phyloP scores from a whole-genome alignment of 2,888 invertebrate genomes.

The Stegana nigrithorax region DNA sequence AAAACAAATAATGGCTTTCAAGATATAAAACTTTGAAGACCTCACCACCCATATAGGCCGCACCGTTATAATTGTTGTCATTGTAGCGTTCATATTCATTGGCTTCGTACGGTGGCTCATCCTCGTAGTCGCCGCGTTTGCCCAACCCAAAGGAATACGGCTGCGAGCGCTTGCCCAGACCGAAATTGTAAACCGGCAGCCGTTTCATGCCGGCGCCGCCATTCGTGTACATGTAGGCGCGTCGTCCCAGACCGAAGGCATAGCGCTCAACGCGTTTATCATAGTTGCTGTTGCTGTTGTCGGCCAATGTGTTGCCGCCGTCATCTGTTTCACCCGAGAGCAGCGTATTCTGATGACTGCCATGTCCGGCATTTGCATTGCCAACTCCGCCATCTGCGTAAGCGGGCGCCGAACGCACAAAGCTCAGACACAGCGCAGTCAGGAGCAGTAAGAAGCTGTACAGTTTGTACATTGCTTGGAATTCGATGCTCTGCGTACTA shows the following conservation, averaged over 20 bases:
- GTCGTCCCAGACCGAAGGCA: slow-evolving; percentile 79
- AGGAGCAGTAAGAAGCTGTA: slow-evolving; percentile 36
- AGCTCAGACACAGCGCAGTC: slow-evolving; percentile 53
- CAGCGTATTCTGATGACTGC: slow-evolving; percentile 33
- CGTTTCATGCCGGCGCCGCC: slow-evolving; percentile 66
- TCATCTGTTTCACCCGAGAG: slow-evolving; percentile 35
- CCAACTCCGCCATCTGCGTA: slow-evolving; percentile 34
- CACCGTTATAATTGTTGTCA: slow-evolving; percentile 13
- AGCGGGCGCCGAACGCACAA: slow-evolving; percentile 51
- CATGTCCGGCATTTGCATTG: slow-evolving; percentile 24
- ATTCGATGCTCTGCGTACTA: too few species aligned
- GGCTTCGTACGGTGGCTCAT: slow-evolving; percentile 47
- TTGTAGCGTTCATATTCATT: slow-evolving; percentile 13
- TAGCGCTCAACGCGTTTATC: slow-evolving; percentile 75
- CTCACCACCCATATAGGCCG: slow-evolving; percentile 29
- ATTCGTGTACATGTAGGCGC: slow-evolving; percentile 69
- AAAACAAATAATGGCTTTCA: neutral
- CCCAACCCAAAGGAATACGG: slow-evolving; percentile 68
- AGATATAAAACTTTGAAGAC: too few species aligned
- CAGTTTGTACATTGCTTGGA: slow-evolving; percentile 43
- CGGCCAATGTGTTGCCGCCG: slow-evolving; percentile 32
- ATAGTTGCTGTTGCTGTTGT: slow-evolving; percentile 39
- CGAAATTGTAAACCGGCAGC: slow-evolving; percentile 68
- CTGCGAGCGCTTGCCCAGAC: slow-evolving; percentile 65
- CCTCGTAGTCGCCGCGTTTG: slow-evolving; percentile 60